Percentiles rank a stretch among this genome's conserved stretches.
These are phyloP conservation scores for Alviniconcha marisindica DNA, from an alignment of 1,140 invertebrate genomes.

Conservation along the genomic window DNA sequence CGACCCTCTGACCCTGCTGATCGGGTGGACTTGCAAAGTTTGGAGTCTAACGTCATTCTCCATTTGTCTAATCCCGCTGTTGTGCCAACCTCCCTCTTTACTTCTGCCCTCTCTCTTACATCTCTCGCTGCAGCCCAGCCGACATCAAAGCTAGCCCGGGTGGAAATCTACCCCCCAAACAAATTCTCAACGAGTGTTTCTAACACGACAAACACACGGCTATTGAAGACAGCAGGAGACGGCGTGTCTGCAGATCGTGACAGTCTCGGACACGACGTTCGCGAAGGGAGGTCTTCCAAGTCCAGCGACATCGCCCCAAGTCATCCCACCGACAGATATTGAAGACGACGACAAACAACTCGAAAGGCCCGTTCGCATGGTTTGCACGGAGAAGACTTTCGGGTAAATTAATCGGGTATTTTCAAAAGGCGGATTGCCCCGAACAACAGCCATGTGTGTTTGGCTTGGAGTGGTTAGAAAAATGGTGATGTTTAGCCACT, in stretches of 20 bases:
- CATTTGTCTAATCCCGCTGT: conserved; percentile 7
- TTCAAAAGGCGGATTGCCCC: not conserved
- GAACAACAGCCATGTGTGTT: not conserved
- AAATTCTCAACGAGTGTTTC: conserved; percentile 13
- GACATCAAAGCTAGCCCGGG: not conserved
- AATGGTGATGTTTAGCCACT: not conserved
- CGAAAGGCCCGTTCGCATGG: too few relatives aligned
- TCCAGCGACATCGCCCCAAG: too few relatives aligned
- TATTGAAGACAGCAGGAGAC: not conserved
- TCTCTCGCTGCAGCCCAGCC: not conserved
- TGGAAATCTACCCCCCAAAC: not conserved
- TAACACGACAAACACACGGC: not conserved
- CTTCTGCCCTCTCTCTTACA: not conserved
- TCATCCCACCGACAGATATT: too few relatives aligned
- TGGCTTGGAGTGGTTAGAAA: not conserved
- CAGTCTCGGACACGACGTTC: too few relatives aligned
- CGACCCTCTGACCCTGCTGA: too few relatives aligned
- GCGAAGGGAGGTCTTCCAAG: too few relatives aligned
- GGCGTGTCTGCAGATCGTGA: too few relatives aligned
- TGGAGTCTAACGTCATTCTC: conserved; percentile 5
- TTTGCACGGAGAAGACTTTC: too few relatives aligned
- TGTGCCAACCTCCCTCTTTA: conserved; percentile 1
- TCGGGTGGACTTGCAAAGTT: not conserved
- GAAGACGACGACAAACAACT: too few relatives aligned
- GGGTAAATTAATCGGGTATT: conserved; percentile 11